Evolutionary conservation across 92 coral and sea anemone genomes (phyloP).

Genomic region (Zoanthus sansibaricus): DNA sequence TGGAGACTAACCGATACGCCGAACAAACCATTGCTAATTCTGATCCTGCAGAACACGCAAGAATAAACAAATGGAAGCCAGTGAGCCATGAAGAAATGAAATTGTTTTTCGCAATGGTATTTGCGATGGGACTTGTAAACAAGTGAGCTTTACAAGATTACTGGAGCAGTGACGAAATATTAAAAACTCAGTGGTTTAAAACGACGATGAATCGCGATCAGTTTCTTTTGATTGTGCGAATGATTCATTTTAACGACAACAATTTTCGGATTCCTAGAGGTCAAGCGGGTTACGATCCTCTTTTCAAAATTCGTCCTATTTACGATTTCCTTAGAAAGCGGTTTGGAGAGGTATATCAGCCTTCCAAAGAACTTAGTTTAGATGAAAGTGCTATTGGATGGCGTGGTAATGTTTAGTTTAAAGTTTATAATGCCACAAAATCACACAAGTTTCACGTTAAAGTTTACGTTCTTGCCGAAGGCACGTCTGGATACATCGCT

Average conservation of each 20-base stretch:
- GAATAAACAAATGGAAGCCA: constrained; percentile 23
- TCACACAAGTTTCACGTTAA: constrained; percentile 37
- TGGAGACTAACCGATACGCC: constrained; percentile 25
- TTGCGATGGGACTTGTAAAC: constrained; percentile 37
- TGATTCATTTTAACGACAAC: constrained; percentile 20
- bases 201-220: neutral
- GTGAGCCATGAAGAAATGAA: constrained; percentile 7
- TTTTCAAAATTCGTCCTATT: constrained; percentile 66
- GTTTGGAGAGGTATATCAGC: constrained; percentile 44
- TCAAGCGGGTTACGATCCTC: constrained; percentile 53
- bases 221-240: constrained; percentile 26
- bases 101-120: constrained; percentile 37
- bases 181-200: constrained; percentile 7
- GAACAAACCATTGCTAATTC: constrained; percentile 15
- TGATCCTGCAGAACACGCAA: constrained; percentile 3
- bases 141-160: constrained; percentile 34
- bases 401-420: constrained; percentile 26
- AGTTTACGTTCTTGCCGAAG: constrained; percentile 30
- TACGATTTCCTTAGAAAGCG: constrained; percentile 48
- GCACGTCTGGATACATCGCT: constrained; percentile 29
- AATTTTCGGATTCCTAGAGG: neutral
- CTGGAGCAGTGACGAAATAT: constrained; percentile 43
- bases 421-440: constrained; percentile 20
- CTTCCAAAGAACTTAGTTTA: constrained; percentile 19
- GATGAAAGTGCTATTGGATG: constrained; percentile 48